Evolutionary conservation across 2,888 invertebrate genomes (phyloP).

Genomic region (Cosmia trapezina): DNA sequence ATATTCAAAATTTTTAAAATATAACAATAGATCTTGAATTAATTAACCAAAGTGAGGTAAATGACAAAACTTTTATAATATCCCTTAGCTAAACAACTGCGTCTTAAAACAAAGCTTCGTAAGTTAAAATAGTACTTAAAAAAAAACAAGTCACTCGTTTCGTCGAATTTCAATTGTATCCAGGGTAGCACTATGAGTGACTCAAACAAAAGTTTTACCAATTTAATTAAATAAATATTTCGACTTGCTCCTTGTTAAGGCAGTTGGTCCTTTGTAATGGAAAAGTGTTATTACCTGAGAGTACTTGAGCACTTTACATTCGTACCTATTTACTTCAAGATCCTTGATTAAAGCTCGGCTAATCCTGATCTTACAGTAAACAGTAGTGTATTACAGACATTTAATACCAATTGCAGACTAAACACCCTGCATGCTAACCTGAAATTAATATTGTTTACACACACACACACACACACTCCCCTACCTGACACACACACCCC

Average conservation of each 20-base stretch:
- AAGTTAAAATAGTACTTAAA: neutral
- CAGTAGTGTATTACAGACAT: neutral
- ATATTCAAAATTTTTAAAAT: neutral
- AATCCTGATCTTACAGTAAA: neutral
- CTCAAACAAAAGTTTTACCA: slow-evolving; percentile 35
- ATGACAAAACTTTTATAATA: neutral
- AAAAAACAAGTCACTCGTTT: neutral
- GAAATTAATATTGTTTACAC: slow-evolving; percentile 43
- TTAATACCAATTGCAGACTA: slow-evolving; percentile 28
- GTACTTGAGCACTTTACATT: neutral
- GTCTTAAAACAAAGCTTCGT: neutral
- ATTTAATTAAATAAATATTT: slow-evolving; percentile 55
- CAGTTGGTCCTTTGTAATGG: slow-evolving; percentile 13
- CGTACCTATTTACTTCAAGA: neutral
- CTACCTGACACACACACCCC: neutral
- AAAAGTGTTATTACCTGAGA: slow-evolving; percentile 13
- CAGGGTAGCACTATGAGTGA: slow-evolving; percentile 24
- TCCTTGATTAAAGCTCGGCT: neutral
- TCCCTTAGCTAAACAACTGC: neutral
- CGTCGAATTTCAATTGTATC: neutral
- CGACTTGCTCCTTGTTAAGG: slow-evolving; percentile 16
- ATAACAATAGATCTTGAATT: neutral
- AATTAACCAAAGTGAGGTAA: neutral
- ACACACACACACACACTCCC: slow-evolving; percentile 1
- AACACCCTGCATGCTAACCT: slow-evolving; percentile 25